Evolutionary conservation across 2,888 invertebrate genomes (phyloP), one percentile per base, ranked within the genome.

Genomic region (Allygus modestus): DNA sequence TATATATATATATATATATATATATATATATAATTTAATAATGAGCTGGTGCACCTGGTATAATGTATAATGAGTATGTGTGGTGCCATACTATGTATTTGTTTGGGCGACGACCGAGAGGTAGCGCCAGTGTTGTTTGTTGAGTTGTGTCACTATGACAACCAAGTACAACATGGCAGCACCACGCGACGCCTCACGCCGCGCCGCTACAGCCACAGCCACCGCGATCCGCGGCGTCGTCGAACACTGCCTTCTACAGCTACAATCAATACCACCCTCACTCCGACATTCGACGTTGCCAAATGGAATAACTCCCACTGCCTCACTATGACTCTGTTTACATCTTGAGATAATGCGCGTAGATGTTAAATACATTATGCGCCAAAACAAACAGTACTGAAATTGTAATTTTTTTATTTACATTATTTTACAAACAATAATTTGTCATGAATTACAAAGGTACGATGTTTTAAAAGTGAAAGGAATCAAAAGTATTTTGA

Each of bases 241-340:
- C 17, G 46, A 37, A 1, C 46, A 1, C 17, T 46, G 15, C 15
- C 46, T 17, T 1, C 46, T 2, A 46, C 46, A 15, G 9, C 46
- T 17, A 46, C 46, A 11, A 33, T 33, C 69, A 33, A 69, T 54
- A 54, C 54, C 33, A 69, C 69, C 31, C 61, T n/a, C 31, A 9
- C 23, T 54, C 54, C 54, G 9, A 54, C 20, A 54, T 54, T 54
- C 54, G 54, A 54, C 54, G 54, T 54, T 54, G 54, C 54, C 54
- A 54, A 23, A 54, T 54, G 54, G 54, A 54, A 54, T 54, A 54
- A 23, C 51, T 54, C 20, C 54, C 23, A 23, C 54, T 23, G 54
- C 7, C 54, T 54, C 23, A 1, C 46, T 46, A 4, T 46, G 5
- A 46, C 54, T 5, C 54, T 54, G 20, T 54, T 54, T 54, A 54